Conservation (phyloP, 2,113 vertebrate genomes). For the Halcyon malimbica region DNA sequence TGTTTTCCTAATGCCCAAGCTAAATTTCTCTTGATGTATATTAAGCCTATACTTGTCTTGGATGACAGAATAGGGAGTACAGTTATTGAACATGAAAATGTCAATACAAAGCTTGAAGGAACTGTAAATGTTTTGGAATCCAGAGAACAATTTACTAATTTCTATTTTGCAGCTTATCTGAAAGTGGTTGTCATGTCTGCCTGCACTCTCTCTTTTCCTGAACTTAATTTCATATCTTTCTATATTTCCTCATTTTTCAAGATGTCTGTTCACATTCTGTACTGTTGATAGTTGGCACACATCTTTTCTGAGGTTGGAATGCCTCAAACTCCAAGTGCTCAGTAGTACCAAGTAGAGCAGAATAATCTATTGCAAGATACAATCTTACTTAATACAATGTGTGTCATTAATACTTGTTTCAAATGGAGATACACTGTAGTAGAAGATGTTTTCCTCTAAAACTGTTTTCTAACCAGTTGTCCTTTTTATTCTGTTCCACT, state of each 20-base stretch:
- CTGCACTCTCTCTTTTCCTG: background rate
- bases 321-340: background rate
- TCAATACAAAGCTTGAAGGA: background rate
- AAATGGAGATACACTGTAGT: background rate
- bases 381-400: background rate
- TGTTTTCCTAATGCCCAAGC: background rate
- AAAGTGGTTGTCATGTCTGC: background rate
- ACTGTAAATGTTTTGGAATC: background rate
- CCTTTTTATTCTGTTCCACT: background rate
- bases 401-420: background rate
- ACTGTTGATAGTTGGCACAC: background rate
- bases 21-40: background rate
- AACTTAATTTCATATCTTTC: background rate
- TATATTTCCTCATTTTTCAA: background rate
- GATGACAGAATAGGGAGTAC: background rate
- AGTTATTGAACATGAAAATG: constrained; percentile 11
- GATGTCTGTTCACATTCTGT: background rate
- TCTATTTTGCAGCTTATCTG: background rate
- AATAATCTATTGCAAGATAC: background rate
- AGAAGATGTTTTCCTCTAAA: background rate
- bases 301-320: background rate
- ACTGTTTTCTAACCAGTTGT: background rate
- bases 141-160: background rate
- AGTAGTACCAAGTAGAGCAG: background rate
- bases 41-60: background rate